Base-by-base conservation (phyloP, 2,797 vertebrate species). In the Malacoraja senta region DNA sequence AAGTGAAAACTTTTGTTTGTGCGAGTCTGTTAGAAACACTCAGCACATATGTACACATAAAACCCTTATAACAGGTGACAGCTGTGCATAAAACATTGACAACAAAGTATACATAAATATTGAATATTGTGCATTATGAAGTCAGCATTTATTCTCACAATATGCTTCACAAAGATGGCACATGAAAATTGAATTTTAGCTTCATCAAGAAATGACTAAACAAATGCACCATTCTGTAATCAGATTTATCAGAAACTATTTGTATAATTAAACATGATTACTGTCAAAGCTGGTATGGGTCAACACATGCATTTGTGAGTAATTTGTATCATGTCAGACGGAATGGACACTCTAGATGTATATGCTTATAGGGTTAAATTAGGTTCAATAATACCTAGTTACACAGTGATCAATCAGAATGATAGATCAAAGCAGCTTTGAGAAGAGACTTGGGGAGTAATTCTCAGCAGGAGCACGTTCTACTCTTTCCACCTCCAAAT, bases 401-500 rank as follows among this genome's bases (percentile, higher is more conserved):
- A 98, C 97, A 97, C 95, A 95, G 97, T 98, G 98, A 99, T 99
- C 99, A 99, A 99, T 99, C 99, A 99, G 97, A 96, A 98, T 99
- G 99, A 99, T 99, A 98, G 98, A 99, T 99, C 97, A 98, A 98
- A 98, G 97, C 97, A 97, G 97, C 98, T 98, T 98, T 97, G 96
- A 96, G 95, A 97, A 96, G 96, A 96, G 98, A 99, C 98, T 96
- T 95, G 95, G 94, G 94, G 94, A 94, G 94, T 17, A 93, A 95
- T 96, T 96, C 94, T 95, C 94, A 95, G 94, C 94, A 77, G 94
- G 95, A 94, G 94, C 95, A 95, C 96, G 96, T 96, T 68, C 96
- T 96, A 96, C 95, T 95, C 95, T 95, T 96, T 96, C 96, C 95
- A 94, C 38, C 72, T 92, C 72, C 90, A 72, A 72, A 91, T n/a